phyloP scores from a whole-genome alignment of 2,888 invertebrate genomes.

The Galeruca laticollis region DNA sequence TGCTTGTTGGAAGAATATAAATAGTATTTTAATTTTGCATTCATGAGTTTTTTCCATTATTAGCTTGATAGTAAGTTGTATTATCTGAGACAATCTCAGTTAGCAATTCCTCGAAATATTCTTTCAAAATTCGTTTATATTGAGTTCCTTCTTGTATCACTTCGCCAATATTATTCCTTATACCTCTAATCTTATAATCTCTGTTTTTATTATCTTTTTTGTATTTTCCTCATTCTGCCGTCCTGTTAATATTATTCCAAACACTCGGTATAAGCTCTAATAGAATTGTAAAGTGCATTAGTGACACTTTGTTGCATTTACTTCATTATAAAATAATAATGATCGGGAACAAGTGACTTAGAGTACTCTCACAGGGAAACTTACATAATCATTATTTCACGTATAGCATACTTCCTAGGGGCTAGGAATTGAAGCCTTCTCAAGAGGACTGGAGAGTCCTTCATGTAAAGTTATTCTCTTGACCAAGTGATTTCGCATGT shows the following conservation, averaged over 20 bases:
- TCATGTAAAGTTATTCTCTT: slow-evolving; percentile 52
- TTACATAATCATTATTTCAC: slow-evolving; percentile 58
- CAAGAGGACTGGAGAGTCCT: slow-evolving; percentile 43
- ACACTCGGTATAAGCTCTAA: neutral
- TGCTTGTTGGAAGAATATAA: too few species aligned
- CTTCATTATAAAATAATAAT: slow-evolving; percentile 49
- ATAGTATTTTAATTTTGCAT: too few species aligned
- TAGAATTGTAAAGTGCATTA: neutral
- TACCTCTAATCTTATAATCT: too few species aligned
- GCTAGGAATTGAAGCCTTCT: slow-evolving; percentile 41
- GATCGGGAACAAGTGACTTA: slow-evolving; percentile 53
- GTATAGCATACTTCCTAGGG: slow-evolving; percentile 49
- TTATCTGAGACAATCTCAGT: too few species aligned
- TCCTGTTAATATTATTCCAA: neutral
- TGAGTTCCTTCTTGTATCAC: too few species aligned
- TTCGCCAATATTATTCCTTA: too few species aligned
- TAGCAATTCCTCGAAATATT: too few species aligned
- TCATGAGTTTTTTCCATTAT: too few species aligned
- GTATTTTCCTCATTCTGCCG: too few species aligned
- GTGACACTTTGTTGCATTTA: slow-evolving; percentile 26
- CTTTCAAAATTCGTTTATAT: too few species aligned
- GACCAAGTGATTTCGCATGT: slow-evolving; percentile 47
- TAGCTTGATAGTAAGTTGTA: too few species aligned
- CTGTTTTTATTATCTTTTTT: too few species aligned
- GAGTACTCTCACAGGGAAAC: slow-evolving; percentile 53